These are phyloP conservation scores for Chamaetylas fuelleborni DNA, from an alignment of 2,113 vertebrate species.

Conservation along the genomic window DNA sequence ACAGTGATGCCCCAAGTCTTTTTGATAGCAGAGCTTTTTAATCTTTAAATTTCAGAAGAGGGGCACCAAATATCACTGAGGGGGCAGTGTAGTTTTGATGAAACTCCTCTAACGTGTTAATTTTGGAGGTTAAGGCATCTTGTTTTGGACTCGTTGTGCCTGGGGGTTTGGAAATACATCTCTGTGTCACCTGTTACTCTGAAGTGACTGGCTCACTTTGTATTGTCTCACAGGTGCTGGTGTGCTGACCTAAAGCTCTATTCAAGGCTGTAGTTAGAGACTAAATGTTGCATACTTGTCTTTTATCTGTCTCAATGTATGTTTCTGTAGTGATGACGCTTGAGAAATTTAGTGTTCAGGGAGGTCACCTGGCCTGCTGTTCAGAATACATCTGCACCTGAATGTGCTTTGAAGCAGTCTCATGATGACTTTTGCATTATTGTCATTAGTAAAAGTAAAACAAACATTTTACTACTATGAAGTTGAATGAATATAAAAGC, in stretches of 20 bases:
- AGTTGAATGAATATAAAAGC: background rate
- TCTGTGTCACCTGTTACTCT: background rate
- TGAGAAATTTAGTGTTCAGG: background rate
- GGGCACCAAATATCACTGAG: background rate
- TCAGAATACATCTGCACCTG: fast-evolving
- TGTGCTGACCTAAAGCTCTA: background rate
- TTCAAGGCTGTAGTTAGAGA: background rate
- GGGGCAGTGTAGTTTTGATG: background rate
- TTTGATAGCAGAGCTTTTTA: background rate
- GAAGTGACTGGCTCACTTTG: background rate
- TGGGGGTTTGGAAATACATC: background rate
- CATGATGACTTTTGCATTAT: background rate
- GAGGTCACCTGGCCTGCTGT: fast-evolving
- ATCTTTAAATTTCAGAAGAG: background rate
- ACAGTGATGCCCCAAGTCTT: background rate
- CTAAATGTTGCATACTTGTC: background rate
- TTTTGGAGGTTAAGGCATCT: background rate
- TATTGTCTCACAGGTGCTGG: background rate
- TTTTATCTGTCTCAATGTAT: background rate
- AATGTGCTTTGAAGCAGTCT: background rate
- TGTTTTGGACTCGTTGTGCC: background rate
- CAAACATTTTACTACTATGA: background rate
- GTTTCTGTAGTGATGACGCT: background rate
- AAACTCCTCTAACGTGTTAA: background rate
- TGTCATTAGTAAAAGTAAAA: background rate